Evolutionary conservation across 2,113 vertebrate species (phyloP).

Genomic region (Ellobius talpinus): DNA sequence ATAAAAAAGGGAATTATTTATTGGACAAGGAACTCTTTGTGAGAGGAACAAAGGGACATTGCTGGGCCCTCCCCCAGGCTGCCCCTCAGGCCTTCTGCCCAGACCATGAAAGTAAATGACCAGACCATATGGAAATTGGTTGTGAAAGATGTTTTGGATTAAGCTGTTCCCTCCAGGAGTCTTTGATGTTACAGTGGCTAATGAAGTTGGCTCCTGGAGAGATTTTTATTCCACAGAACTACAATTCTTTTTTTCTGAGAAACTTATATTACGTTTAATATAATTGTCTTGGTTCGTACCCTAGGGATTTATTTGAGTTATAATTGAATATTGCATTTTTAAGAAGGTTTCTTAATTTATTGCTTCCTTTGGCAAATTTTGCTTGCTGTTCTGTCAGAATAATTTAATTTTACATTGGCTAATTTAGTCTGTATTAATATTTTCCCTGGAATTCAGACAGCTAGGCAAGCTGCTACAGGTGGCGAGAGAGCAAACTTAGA

Average conservation of each 20-base stretch:
- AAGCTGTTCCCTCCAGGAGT: slow-evolving; percentile 60
- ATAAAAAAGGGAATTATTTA: not conserved
- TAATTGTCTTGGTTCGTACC: slow-evolving; percentile 70
- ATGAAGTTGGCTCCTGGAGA: slow-evolving; percentile 73
- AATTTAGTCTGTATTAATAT: slow-evolving; percentile 84
- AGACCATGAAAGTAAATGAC: slow-evolving; percentile 60
- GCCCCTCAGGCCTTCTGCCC: slow-evolving; percentile 56
- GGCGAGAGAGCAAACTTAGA: slow-evolving; percentile 74
- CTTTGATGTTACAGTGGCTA: slow-evolving; percentile 68
- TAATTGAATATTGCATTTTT: slow-evolving; percentile 79
- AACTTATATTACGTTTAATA: slow-evolving; percentile 69
- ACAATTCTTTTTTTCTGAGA: slow-evolving; percentile 68
- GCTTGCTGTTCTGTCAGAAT: slow-evolving; percentile 81
- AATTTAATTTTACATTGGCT: slow-evolving; percentile 82
- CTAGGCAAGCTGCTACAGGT: slow-evolving; percentile 76
- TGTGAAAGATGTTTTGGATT: slow-evolving; percentile 73
- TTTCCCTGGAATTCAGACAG: slow-evolving; percentile 75
- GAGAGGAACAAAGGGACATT: slow-evolving; percentile 45
- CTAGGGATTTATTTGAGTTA: slow-evolving; percentile 74
- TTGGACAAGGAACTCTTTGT: slow-evolving; percentile 59
- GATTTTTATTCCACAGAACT: slow-evolving; percentile 70
- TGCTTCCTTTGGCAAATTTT: slow-evolving; percentile 83
- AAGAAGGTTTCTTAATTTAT: slow-evolving; percentile 75
- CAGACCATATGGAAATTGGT: slow-evolving; percentile 62
- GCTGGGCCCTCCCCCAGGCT: slow-evolving; percentile 31